These are phyloP conservation scores for Drosophila aff. DNA, from an alignment of 1,140 invertebrate species.

Conservation along the genomic window DNA sequence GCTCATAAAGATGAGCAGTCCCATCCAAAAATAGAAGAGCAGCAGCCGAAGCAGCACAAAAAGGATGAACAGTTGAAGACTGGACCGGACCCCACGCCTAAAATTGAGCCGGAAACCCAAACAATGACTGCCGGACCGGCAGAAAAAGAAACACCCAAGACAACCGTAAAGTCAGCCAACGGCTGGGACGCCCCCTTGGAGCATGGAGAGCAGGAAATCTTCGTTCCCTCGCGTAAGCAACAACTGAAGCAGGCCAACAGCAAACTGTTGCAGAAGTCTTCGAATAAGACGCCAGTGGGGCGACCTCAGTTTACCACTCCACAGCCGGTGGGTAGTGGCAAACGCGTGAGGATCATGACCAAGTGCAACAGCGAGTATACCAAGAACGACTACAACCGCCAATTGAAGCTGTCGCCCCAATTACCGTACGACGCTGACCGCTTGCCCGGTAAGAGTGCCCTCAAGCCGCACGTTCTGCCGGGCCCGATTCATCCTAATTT, in stretches of 20 bases:
- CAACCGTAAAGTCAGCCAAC: constrained; percentile 29
- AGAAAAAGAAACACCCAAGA: neutral
- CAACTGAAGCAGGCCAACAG: constrained; percentile 71
- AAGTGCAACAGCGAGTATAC: constrained; percentile 89
- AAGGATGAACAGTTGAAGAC: constrained; percentile 11
- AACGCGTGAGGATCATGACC: constrained; percentile 88
- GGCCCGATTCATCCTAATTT: constrained; percentile 92
- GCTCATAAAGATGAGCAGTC: constrained; percentile 11
- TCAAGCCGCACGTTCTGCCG: constrained; percentile 89
- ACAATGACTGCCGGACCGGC: neutral
- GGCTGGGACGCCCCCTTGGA: constrained; percentile 79
- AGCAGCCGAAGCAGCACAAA: neutral
- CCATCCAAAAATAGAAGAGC: constrained; percentile 7
- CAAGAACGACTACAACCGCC: constrained; percentile 89
- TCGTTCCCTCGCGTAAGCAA: constrained; percentile 83
- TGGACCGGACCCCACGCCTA: neutral
- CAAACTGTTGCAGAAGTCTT: constrained; percentile 46
- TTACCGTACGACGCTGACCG: constrained; percentile 90
- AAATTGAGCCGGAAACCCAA: constrained; percentile 1
- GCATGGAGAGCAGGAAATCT: constrained; percentile 85
- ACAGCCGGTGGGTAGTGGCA: constrained; percentile 33
- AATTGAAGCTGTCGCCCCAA: constrained; percentile 89
- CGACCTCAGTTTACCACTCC: constrained; percentile 31
- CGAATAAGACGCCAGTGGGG: constrained; percentile 18
- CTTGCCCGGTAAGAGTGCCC: constrained; percentile 88